These are phyloP conservation scores for Spodoptera picta DNA, from an alignment of 2,888 invertebrate genomes.

Conservation along the genomic window DNA sequence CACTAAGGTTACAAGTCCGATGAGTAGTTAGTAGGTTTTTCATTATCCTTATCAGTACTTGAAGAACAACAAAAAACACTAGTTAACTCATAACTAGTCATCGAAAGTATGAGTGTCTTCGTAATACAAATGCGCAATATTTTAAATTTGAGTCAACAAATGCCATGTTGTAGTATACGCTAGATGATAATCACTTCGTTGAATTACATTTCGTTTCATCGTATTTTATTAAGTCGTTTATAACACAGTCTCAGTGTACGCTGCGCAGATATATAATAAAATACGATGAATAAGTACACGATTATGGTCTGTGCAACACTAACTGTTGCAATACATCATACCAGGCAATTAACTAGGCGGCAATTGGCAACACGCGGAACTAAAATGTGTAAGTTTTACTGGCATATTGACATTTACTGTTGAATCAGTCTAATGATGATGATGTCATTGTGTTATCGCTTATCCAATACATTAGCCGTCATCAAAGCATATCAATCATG, in stretches of 20 bases:
- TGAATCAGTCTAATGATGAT: slow-evolving; percentile 66
- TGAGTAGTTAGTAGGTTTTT: not conserved
- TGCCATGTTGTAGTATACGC: slow-evolving; percentile 37
- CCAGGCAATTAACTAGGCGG: slow-evolving; percentile 47
- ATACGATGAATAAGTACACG: slow-evolving; percentile 53
- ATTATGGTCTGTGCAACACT: slow-evolving; percentile 56
- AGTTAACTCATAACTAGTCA: slow-evolving; percentile 29
- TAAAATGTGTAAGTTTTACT: slow-evolving; percentile 60
- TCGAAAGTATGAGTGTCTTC: slow-evolving; percentile 24
- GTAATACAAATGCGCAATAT: slow-evolving; percentile 6
- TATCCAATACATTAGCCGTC: slow-evolving; percentile 60
- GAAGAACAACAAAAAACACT: slow-evolving; percentile 2
- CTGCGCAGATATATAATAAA: slow-evolving; percentile 58
- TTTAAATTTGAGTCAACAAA: slow-evolving; percentile 44
- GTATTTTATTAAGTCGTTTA: slow-evolving; percentile 51
- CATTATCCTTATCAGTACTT: too few species aligned
- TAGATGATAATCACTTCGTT: slow-evolving; percentile 45
- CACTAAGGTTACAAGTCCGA: not conserved
- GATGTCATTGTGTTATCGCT: slow-evolving; percentile 68
- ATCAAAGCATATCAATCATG: slow-evolving; percentile 40
- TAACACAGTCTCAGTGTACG: slow-evolving; percentile 50
- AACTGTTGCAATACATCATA: slow-evolving; percentile 55
- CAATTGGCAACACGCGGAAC: slow-evolving; percentile 69
- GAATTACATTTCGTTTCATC: slow-evolving; percentile 44
- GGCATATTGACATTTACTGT: slow-evolving; percentile 65